Percentiles rank a stretch among this genome's conserved stretches.
Conservation (phyloP, 2,888 invertebrate genomes). For the Gerosis bhagava region DNA sequence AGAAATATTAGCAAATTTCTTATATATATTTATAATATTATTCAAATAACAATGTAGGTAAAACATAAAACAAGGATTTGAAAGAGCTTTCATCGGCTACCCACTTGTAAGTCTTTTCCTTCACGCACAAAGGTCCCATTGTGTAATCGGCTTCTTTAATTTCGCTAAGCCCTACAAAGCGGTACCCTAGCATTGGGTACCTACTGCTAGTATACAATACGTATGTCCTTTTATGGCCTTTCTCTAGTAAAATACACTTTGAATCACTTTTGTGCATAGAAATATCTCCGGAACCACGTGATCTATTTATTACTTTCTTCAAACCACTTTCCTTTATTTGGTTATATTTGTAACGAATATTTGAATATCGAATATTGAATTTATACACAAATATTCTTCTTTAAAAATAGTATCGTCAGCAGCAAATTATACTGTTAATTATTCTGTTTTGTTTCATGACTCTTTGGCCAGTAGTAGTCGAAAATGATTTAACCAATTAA, state of each 20-base stretch:
- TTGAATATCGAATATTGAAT: too few species aligned
- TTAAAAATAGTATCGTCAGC: too few species aligned
- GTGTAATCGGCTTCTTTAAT: constrained; percentile 40
- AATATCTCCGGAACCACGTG: constrained; percentile 7
- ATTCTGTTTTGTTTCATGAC: too few species aligned
- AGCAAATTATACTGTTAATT: too few species aligned
- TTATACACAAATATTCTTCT: too few species aligned
- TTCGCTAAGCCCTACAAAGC: constrained; percentile 35
- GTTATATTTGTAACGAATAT: too few species aligned
- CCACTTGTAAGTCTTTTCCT: constrained; percentile 31
- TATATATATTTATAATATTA: too few species aligned
- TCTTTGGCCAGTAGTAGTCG: too few species aligned
- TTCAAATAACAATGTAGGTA: constrained; percentile 26
- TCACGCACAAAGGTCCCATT: constrained; percentile 41
- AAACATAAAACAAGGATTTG: constrained; percentile 38
- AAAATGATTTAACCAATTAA: too few species aligned
- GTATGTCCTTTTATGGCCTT: constrained; percentile 11
- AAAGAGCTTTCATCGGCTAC: constrained; percentile 39
- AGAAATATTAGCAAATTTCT: too few species aligned
- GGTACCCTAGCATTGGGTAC: constrained; percentile 9
- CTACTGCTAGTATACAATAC: constrained; percentile 14
- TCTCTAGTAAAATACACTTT: constrained; percentile 10
- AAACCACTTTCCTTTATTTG: not conserved
- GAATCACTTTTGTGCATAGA: not conserved
- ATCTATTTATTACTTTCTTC: too few species aligned